Evolutionary conservation across 2,797 vertebrate genomes (phyloP), one percentile per base, ranked within the genome.

Genomic region (Sebastes kiyomatsui): DNA sequence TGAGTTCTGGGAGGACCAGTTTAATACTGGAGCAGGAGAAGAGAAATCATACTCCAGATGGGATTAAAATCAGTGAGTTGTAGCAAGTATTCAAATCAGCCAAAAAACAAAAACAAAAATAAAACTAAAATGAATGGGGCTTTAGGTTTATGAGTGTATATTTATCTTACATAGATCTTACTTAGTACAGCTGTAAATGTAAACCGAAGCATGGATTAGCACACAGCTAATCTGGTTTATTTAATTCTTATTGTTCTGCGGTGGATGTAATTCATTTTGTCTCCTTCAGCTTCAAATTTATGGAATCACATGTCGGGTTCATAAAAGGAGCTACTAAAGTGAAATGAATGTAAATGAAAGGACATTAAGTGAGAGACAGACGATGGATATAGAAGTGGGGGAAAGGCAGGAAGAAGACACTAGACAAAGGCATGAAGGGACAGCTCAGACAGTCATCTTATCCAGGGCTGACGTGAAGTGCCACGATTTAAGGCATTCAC

Each of bases 401-500:
- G 22, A 27, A 65, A 65, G 67, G 52, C 52, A 59, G 30, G 16
- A 70, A 46, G 33, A 61, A 35, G 55, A 67, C 9, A 32, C 70
- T 12, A 75, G 70, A 80, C 62, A 81, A 32, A 69, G 54, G 49
- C 58, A 38, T 2, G 30, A 49, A 75, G 23, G 38, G 65, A 70
- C 73, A 74, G 71, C 67, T 70, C 71, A 77, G 61, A 22, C 70
- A 59, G 62, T 75, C 64, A 20, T 75, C 52, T 76, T 18, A 66
- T 67, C 66, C 42, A 9, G 0, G 27, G 46, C 64, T 79, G 81
- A 79, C 33, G 4, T 27, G 33, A 67, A 75, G 55, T 79, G 85
- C 72, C 83, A 83, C 35, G 22, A 75, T 82, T 72, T 71, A 80
- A 80, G 72, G 82, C 61, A 25, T 81, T 80, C 77, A 54, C 67